These are phyloP conservation scores for Eubasilissa splendida DNA, from an alignment of 2,888 invertebrate genomes.

Conservation along the genomic window DNA sequence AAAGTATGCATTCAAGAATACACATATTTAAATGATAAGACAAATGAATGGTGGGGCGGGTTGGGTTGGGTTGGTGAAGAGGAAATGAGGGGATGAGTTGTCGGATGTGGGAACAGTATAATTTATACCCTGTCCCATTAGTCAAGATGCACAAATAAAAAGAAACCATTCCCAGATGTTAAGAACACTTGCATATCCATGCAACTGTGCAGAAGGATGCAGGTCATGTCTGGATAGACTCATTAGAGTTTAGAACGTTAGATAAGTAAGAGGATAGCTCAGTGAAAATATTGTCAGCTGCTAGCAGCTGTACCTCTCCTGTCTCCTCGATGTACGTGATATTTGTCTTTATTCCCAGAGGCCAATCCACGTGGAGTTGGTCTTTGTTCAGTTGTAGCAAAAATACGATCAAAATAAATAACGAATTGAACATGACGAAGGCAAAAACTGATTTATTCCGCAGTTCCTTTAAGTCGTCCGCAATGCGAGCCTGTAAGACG, in stretches of 20 bases:
- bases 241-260: constrained; percentile 69
- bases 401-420: constrained; percentile 99
- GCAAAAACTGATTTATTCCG: constrained; percentile 98
- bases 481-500: constrained; percentile 86
- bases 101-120: constrained; percentile 48
- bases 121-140: constrained; percentile 56
- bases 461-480: constrained; percentile 92
- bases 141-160: constrained; percentile 57
- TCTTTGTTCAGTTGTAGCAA: constrained; percentile 99
- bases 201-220: constrained; percentile 72
- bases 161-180: constrained; percentile 56
- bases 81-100: constrained; percentile 27
- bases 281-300: constrained; percentile 55
- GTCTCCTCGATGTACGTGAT: constrained; percentile 94
- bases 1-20: background rate
- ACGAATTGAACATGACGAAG: constrained; percentile 99
- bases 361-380: constrained; percentile 98
- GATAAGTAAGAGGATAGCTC: constrained; percentile 49
- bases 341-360: constrained; percentile 94
- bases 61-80: background rate
- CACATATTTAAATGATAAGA: background rate
- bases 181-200: constrained; percentile 63
- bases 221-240: constrained; percentile 63
- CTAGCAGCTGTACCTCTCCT: constrained; percentile 82
- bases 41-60: background rate